These are phyloP conservation scores for Thereva unica DNA, from an alignment of 2,888 invertebrate genomes.

Conservation along the genomic window DNA sequence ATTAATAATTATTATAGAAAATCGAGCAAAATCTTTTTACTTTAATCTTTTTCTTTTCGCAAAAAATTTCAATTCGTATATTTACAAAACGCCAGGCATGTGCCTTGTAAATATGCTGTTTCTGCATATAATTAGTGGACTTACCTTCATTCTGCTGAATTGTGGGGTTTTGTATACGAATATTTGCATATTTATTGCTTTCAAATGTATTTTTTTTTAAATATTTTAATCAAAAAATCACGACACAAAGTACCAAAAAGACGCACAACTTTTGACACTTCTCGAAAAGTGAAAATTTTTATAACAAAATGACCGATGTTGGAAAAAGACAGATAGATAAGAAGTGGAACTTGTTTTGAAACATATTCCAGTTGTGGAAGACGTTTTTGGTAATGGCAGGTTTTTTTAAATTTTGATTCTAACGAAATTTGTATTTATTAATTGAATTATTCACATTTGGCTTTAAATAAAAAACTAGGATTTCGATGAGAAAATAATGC, in stretches of 20 bases:
- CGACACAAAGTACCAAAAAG: background rate
- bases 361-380: constrained; percentile 8
- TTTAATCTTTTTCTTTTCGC: too few species aligned
- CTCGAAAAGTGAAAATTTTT: background rate
- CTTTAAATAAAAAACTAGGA: too few species aligned
- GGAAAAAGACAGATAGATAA: constrained; percentile 2
- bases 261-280: constrained; percentile 28
- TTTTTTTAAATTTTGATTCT: too few species aligned
- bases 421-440: too few species aligned
- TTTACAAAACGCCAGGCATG: too few species aligned
- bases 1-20: too few species aligned
- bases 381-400: background rate
- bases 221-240: background rate
- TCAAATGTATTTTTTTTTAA: background rate
- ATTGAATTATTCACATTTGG: too few species aligned
- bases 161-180: background rate
- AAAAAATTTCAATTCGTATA: too few species aligned
- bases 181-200: constrained; percentile 23
- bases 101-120: too few species aligned
- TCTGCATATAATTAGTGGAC: too few species aligned
- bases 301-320: constrained; percentile 2
- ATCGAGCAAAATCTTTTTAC: too few species aligned
- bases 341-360: background rate
- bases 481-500: too few species aligned
- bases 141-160: constrained; percentile 20